phyloP scores from a whole-genome alignment of 1,140 invertebrate genomes.

The Druon quercuslanigerum region DNA sequence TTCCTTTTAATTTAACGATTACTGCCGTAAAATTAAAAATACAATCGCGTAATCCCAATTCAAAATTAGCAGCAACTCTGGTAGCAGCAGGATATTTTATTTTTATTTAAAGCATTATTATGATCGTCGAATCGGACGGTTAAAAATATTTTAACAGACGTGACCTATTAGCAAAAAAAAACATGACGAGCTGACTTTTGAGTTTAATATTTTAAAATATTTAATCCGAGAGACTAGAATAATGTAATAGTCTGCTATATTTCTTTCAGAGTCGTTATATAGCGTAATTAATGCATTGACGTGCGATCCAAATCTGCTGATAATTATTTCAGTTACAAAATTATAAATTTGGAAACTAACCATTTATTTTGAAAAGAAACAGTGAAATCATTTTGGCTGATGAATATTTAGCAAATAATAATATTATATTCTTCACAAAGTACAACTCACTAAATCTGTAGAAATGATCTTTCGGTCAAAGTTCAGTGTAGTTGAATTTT shows the following conservation, averaged over 20 bases:
- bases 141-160: conserved; percentile 9
- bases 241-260: conserved; percentile 15
- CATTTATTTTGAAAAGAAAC: background rate
- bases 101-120: background rate
- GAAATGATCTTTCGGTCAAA: no score
- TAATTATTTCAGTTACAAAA: background rate
- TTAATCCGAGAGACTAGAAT: background rate
- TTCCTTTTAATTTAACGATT: conserved; percentile 34
- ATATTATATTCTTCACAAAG: no score
- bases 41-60: background rate
- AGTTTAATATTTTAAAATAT: conserved; percentile 19
- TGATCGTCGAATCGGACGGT: background rate
- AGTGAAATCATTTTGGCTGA: no score
- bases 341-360: background rate
- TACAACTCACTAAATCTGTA: no score
- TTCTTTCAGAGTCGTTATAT: background rate
- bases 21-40: conserved; percentile 22
- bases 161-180: background rate
- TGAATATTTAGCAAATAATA: no score
- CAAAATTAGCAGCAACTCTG: background rate
- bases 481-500: no score
- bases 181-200: background rate
- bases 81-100: background rate
- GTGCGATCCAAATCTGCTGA: background rate
- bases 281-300: background rate